phyloP scores from a whole-genome alignment of 2,797 vertebrate genomes.

The Antrozous pallidus region DNA sequence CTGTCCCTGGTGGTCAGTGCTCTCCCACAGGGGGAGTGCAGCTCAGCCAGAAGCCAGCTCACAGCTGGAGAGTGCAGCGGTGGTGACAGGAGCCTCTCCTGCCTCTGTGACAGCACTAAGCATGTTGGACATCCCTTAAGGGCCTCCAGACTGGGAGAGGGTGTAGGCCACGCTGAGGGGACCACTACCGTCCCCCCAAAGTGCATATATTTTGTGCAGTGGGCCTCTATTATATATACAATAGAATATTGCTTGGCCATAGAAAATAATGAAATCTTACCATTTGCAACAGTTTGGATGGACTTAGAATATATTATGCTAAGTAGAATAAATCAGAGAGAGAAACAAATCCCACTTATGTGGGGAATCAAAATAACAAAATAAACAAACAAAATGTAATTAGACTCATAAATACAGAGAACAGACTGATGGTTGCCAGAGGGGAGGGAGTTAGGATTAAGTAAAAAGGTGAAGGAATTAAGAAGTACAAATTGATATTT shows the following conservation, averaged over 20 bases:
- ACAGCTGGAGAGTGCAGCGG: too few relatives aligned
- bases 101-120: too few relatives aligned
- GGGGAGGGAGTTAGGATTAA: not conserved
- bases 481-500: not conserved
- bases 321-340: not conserved
- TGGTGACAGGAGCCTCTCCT: too few relatives aligned
- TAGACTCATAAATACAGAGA: not conserved
- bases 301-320: not conserved
- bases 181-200: rapidly evolving
- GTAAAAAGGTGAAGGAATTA: not conserved
- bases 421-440: not conserved
- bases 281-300: not conserved
- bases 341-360: not conserved
- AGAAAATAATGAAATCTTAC: not conserved
- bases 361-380: not conserved
- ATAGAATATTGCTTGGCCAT: not conserved
- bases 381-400: not conserved
- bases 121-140: too few relatives aligned
- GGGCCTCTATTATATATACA: not conserved
- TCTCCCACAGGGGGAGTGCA: too few relatives aligned
- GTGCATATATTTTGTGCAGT: too few relatives aligned
- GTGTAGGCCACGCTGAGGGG: too few relatives aligned
- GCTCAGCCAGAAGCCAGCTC: too few relatives aligned
- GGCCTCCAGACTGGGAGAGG: too few relatives aligned
- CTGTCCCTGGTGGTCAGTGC: too few relatives aligned